Evolutionary conservation across 1,140 invertebrate genomes (phyloP), one percentile per base, ranked within the genome.

Genomic region (Drepana arcuata): DNA sequence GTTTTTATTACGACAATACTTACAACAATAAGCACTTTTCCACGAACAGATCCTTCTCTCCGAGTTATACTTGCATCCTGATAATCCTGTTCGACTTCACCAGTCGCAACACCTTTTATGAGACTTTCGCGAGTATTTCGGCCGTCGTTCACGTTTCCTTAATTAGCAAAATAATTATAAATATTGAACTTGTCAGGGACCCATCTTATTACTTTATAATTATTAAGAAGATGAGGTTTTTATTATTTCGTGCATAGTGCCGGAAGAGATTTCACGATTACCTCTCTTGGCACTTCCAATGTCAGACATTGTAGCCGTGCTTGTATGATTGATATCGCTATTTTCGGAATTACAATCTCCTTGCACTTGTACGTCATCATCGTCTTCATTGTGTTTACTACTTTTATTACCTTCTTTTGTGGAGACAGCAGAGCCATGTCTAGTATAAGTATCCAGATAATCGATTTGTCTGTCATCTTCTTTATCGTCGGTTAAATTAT

Each of bases 61-160:
- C 70, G 56, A 11, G 49, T 56, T 10, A 80, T 58, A 74, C 78
- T 78, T 58, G 86, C 84, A 58, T 88, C 86, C 54, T 86, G 74
- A 26, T 83, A 81, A 60, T 88, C 86, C 36, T 85, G 80, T 81
- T 90, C 89, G 40, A 88, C 80, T 59, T 87, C 87, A 38, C 87
- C 88, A 49, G 86, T 86, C 28, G 90, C 84, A 47, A 90, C 75
- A 46, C 88, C 88, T 77, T 88, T 87, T 51, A 89, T 88, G 33
- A 87, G 78, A 62, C 67, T 84, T 72, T 86, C 78, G 39, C 71
- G 73, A 28, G 52, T 66, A 67, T 66, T 80, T 56, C 74, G 59
- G 45, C 75, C 71, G 47, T 61, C 49, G 72, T 45, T 59, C 53
- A 43, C 48, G 65, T 67, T 72, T 67, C 78, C 78, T 82, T 82